Conservation (phyloP, 2,888 invertebrate genomes). For the Endotricha flammealis region DNA sequence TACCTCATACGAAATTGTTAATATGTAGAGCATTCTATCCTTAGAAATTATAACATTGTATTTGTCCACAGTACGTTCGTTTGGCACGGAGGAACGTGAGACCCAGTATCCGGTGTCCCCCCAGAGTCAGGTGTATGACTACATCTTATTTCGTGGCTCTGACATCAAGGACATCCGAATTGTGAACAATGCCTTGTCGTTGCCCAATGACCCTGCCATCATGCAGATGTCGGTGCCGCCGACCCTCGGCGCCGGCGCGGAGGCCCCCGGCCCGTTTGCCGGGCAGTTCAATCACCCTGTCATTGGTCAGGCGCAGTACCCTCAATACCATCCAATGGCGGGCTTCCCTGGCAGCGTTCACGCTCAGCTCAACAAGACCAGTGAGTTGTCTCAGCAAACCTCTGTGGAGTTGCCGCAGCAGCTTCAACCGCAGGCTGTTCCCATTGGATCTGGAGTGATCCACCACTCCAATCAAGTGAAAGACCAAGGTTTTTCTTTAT, state of each 20-base stretch:
- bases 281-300: conserved; percentile 84
- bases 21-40: too few relatives aligned
- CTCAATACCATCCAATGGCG: conserved; percentile 72
- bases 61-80: conserved; percentile 91
- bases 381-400: conserved; percentile 74
- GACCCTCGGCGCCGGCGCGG: conserved; percentile 80
- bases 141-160: conserved; percentile 97
- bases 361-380: conserved; percentile 67
- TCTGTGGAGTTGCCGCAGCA: conserved; percentile 61
- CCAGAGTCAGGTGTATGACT: conserved; percentile 98
- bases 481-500: conserved; percentile 74
- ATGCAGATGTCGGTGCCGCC: conserved; percentile 92
- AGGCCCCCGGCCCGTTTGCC: conserved; percentile 79
- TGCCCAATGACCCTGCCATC: conserved; percentile 98
- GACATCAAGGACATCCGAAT: conserved; percentile 99
- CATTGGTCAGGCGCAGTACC: conserved; percentile 78
- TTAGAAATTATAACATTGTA: too few relatives aligned
- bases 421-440: conserved; percentile 51
- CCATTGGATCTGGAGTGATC: conserved; percentile 66
- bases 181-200: conserved; percentile 89
- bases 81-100: conserved; percentile 98
- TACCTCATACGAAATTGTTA: too few relatives aligned
- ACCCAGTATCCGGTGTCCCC: conserved; percentile 97
- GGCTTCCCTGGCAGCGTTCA: conserved; percentile 72
- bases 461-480: conserved; percentile 74